phyloP scores from a whole-genome alignment of 2,797 vertebrate genomes.

The Gobio occitaniae region DNA sequence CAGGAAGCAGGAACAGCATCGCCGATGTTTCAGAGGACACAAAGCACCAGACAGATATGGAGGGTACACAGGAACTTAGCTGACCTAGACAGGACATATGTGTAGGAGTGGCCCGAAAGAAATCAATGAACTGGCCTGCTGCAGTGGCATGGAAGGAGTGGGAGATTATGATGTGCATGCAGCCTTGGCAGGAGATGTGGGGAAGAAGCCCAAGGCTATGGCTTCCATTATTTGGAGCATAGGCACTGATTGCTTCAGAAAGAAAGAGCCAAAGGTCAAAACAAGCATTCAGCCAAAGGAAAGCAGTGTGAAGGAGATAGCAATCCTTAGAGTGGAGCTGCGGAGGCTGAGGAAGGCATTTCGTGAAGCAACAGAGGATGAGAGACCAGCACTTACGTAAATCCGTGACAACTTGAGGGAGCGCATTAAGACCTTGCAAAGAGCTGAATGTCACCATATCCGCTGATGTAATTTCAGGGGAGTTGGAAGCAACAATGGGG shows the following conservation, averaged over 20 bases:
- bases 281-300: slow-evolving; percentile 18
- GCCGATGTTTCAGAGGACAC: not conserved
- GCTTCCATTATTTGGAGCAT: slow-evolving; percentile 27
- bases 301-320: slow-evolving; percentile 22
- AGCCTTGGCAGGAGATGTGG: not conserved
- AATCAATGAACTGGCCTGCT: not conserved
- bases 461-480: slow-evolving; percentile 5
- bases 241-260: slow-evolving; percentile 10
- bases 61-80: not conserved
- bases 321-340: slow-evolving; percentile 26
- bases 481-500: slow-evolving; percentile 21
- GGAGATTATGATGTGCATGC: not conserved
- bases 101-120: not conserved
- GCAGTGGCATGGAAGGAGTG: not conserved
- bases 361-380: not conserved
- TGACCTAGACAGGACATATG: not conserved
- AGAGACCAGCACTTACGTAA: slow-evolving; percentile 13
- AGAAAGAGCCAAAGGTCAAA: not conserved
- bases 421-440: slow-evolving; percentile 16
- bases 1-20: not conserved
- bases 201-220: slow-evolving; percentile 11
- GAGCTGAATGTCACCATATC: slow-evolving; percentile 11
- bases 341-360: slow-evolving; percentile 1
- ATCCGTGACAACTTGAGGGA: slow-evolving; percentile 8
- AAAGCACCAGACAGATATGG: not conserved